Evolutionary conservation across 2,888 invertebrate genomes (phyloP), one percentile per base, ranked within the genome.

Genomic region (Endomychus coccineus): DNA sequence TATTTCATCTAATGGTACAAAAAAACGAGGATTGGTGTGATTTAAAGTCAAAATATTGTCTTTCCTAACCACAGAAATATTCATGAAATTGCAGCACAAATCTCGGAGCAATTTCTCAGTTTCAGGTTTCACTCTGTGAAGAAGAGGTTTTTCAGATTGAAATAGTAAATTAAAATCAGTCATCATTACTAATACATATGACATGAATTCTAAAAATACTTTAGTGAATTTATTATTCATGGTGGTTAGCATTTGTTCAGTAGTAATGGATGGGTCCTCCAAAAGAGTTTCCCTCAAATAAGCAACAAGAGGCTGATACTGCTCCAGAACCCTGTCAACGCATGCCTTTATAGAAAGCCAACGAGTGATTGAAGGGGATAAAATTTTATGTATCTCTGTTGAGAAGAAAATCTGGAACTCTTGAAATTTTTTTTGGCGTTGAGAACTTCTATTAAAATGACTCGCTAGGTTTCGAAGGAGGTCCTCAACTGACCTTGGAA

Each of bases 271-370:
- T n/a, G n/a, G n/a, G n/a, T n/a, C n/a, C n/a, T n/a, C n/a, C n/a
- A n/a, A n/a, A n/a, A n/a, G n/a, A n/a, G n/a, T n/a, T n/a, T n/a
- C n/a, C n/a, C n/a, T n/a, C n/a, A n/a, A n/a, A n/a, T n/a, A n/a
- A n/a, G n/a, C n/a, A n/a, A n/a, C n/a, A n/a, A n/a, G n/a, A n/a
- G n/a, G n/a, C n/a, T n/a, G n/a, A n/a, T 25, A 27, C 10, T 27
- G 27, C 11, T 27, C 27, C 3, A 27, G 4, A 10, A 27, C 14
- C 10, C 27, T 14, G 12, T 27, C 12, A 7, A 14, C 27, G 9
- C n/a, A 58, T 7, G 39, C 42, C 48, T 62, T 54, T 17, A 56
- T 10, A 6, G 52, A 56, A 4, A 56, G 45, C 55, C 55, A 58
- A 16, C 53, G 32, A 21, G 56, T 56, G 10, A 27, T 10, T 10